Conservation (phyloP, 2,888 invertebrate species). For the Cacoxenus indagator region DNA sequence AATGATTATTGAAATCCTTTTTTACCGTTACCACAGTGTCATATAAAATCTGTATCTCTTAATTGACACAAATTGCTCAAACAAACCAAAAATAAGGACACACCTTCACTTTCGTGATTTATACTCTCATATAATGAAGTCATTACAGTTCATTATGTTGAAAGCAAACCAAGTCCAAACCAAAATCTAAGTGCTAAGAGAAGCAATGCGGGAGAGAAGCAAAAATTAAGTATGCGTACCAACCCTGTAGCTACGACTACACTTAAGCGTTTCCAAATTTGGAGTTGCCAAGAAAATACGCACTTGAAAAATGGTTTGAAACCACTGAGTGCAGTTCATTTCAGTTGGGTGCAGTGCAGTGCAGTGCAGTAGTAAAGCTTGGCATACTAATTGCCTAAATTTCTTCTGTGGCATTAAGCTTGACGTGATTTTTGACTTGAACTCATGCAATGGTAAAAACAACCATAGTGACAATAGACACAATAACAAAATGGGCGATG, state of each 20-base stretch:
- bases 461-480: not conserved
- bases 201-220: too few species aligned
- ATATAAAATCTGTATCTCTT: too few species aligned
- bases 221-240: not conserved
- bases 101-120: too few species aligned
- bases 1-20: too few species aligned
- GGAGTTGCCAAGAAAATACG: not conserved
- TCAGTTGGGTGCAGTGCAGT: too few species aligned
- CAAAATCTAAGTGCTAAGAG: not conserved
- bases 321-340: not conserved
- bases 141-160: not conserved
- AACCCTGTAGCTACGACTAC: not conserved
- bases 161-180: not conserved
- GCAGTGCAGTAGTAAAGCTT: not conserved
- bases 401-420: slow-evolving; percentile 3
- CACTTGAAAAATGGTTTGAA: not conserved
- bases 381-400: slow-evolving; percentile 10
- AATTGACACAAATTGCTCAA: too few species aligned
- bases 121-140: not conserved
- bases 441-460: not conserved
- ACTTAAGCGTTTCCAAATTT: not conserved
- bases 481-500: slow-evolving; percentile 22
- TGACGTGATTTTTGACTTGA: slow-evolving; percentile 3
- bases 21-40: too few species aligned
- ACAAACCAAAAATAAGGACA: too few species aligned